A percentile compares a stretch with the other conserved stretches of the same genome.
Evolutionary conservation across 2,113 vertebrate genomes (phyloP).

Genomic region (Mystacornis crossleyi): DNA sequence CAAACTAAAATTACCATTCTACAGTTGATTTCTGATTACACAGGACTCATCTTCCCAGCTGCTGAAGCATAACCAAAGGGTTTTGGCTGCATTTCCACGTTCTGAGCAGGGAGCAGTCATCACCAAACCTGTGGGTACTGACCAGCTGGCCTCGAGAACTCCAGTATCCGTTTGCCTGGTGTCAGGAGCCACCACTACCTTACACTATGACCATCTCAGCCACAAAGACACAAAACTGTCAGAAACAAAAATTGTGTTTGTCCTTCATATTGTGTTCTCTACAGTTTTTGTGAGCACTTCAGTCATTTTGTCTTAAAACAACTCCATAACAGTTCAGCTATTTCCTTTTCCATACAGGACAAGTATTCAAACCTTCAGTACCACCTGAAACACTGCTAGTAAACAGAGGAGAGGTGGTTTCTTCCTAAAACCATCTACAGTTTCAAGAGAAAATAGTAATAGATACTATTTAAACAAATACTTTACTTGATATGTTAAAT

Average conservation of each 20-base stretch:
- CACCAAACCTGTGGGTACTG: background rate
- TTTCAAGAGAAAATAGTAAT: background rate
- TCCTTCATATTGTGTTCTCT: background rate
- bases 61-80: background rate
- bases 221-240: background rate
- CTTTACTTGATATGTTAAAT: background rate
- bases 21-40: background rate
- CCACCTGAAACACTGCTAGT: background rate
- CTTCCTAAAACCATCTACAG: background rate
- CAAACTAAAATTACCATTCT: background rate
- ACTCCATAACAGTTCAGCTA: background rate
- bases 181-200: background rate
- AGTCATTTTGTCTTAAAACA: background rate
- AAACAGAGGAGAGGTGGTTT: rapidly evolving
- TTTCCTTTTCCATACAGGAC: background rate
- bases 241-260: background rate
- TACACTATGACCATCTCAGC: background rate
- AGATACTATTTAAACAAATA: background rate
- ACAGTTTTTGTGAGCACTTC: background rate
- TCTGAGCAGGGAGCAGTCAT: background rate
- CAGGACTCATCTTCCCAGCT: background rate
- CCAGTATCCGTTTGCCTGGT: background rate
- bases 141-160: background rate
- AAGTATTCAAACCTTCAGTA: background rate
- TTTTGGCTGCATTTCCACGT: background rate